Conservation (phyloP, 2,888 invertebrate species). For the Neoascia interrupta region DNA sequence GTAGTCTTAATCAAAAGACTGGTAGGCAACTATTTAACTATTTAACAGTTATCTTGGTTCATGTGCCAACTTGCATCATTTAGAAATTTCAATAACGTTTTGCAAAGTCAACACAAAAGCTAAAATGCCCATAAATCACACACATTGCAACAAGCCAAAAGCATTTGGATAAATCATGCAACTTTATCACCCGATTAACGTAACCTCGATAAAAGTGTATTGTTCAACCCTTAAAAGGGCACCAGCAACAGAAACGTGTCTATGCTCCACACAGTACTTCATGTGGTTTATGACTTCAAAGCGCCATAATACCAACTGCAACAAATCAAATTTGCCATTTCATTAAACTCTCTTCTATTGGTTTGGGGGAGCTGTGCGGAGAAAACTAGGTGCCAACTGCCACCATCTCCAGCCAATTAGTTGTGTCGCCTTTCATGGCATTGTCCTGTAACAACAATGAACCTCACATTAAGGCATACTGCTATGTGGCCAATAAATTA, state of each 20-base stretch:
- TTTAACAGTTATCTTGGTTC: background rate
- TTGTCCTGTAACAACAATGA: background rate
- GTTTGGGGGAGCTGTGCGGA: background rate
- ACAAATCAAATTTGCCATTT: constrained; percentile 36
- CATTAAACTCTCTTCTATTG: constrained; percentile 10
- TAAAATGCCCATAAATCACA: no score
- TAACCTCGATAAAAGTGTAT: no score
- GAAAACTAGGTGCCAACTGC: no score
- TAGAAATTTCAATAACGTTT: background rate
- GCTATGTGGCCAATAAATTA: constrained; percentile 38
- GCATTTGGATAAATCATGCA: constrained; percentile 12
- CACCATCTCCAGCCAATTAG: constrained; percentile 1
- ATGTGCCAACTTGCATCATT: background rate
- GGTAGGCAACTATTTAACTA: background rate
- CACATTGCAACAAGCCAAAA: background rate
- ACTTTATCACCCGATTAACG: constrained; percentile 1
- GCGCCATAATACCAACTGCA: constrained; percentile 27
- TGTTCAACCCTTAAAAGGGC: constrained; percentile 9
- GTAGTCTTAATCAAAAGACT: background rate
- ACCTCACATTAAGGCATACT: no score
- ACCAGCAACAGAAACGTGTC: background rate
- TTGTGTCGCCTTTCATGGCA: constrained; percentile 3
- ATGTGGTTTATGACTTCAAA: constrained; percentile 7
- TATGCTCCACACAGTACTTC: background rate
- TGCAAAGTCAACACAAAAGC: background rate